Evolutionary conservation across 2,888 invertebrate genomes (phyloP).

Genomic region (Cerceris rybyensis): DNA sequence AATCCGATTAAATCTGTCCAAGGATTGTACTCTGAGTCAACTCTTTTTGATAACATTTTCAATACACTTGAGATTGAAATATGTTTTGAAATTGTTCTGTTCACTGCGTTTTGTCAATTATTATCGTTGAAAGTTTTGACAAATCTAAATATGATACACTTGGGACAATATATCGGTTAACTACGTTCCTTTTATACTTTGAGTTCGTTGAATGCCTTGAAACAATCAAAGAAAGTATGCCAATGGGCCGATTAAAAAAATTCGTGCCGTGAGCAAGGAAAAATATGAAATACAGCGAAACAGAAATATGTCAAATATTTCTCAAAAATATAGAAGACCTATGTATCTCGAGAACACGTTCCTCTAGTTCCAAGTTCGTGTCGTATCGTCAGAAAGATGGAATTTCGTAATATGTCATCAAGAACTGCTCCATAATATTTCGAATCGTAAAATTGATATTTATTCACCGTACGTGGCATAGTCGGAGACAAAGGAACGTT

Average conservation of each 20-base stretch:
- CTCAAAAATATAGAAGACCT: neutral
- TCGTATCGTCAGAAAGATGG: constrained; percentile 42
- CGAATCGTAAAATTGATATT: constrained; percentile 63
- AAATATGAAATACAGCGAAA: constrained; percentile 22
- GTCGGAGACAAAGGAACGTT: neutral
- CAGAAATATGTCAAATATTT: neutral
- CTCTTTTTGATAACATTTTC: neutral
- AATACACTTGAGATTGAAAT: too few relatives aligned
- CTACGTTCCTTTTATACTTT: too few relatives aligned
- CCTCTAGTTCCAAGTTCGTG: constrained; percentile 13
- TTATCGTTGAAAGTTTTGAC: too few relatives aligned
- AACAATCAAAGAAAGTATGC: neutral
- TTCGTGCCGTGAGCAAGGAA: neutral
- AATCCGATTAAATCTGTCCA: constrained; percentile 1
- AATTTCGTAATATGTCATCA: constrained; percentile 54
- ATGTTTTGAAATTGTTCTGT: too few relatives aligned
- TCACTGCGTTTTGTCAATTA: too few relatives aligned
- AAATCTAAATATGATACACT: too few relatives aligned
- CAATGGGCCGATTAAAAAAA: neutral
- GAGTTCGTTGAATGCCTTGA: neutral
- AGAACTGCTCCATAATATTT: constrained; percentile 45
- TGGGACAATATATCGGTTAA: too few relatives aligned
- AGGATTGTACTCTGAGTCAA: neutral
- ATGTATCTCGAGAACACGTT: neutral
- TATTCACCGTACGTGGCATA: constrained; percentile 43